Base-by-base conservation (phyloP, 2,888 invertebrate species). In the Mimachlamys varia region DNA sequence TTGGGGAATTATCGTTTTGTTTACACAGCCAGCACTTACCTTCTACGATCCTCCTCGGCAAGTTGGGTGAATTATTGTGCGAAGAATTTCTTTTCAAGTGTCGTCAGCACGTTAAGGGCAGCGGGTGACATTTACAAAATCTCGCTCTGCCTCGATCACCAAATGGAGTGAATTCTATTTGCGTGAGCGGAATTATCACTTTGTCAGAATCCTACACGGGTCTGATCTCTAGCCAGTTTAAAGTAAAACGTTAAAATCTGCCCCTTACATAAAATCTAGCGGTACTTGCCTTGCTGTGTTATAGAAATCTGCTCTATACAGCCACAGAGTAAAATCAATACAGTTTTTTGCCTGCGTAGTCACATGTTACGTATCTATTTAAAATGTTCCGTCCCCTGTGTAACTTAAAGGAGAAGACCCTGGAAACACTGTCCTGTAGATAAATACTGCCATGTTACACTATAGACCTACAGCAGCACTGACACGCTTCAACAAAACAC, bases 351-450 rank as follows among this genome's bases (percentile, higher is more conserved):
- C 58, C 22, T 19, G 58, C 58, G 13, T 58, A 76, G 33, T 12
- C 76, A 76, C 76, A 76, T 76, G 76, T 76, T 33, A 76, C 22
- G 33, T 76, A 76, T 76, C 76, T 76, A 76, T 76, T 76, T 76
- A 76, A 76, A 76, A 27, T 76, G 33, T 76, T 27, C 15, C 10
- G 33, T 22, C 76, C 76, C 27, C 76, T 5, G 13, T 76, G 76
- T 76, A 13, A 76, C 33, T 33, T n/a, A n/a, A n/a, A 76, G 76
- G 76, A 76, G 76, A 76, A 22, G 58, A 58, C 76, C 27, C 76
- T 7, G 33, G 27, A 12, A 12, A 27, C 76, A 62, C 53, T 53
- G 19, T 19, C 13, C 53, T 53, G 12, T 58, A 58, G 13, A 19
- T 53, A 53, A 53, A 53, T 53, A 53, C 10, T 58, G 15, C 13